Evolutionary conservation across 1,140 invertebrate species (phyloP).

Genomic region (Cydia splendana): DNA sequence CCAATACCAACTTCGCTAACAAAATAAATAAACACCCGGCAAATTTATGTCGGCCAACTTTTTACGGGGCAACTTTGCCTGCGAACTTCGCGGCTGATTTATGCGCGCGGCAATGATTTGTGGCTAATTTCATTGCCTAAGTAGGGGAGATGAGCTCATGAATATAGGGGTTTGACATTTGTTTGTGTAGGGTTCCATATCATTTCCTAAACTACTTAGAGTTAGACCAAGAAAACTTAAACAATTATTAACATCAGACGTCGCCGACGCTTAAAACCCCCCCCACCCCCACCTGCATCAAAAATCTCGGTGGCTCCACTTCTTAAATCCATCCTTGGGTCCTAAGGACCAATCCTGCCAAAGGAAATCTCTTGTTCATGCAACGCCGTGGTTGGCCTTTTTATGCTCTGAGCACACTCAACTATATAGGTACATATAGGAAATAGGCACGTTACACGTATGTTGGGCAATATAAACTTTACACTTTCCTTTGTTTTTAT

Average conservation of each 20-base stretch:
- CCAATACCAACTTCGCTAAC: slow-evolving; percentile 10
- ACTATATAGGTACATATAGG: no score
- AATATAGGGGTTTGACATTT: not conserved
- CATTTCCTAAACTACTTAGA: not conserved
- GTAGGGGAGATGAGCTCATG: not conserved
- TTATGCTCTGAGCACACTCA: no score
- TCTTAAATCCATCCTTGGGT: no score
- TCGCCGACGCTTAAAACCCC: no score
- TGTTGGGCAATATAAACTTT: not conserved
- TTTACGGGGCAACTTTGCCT: not conserved
- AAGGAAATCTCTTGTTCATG: no score
- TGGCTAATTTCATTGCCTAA: slow-evolving; percentile 16
- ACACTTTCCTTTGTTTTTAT: not conserved
- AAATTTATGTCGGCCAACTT: slow-evolving; percentile 1
- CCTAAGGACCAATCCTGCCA: no score
- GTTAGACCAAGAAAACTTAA: no score
- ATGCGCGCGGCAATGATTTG: not conserved
- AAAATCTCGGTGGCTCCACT: no score
- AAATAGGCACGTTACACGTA: no score
- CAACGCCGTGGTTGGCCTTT: no score
- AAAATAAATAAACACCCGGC: slow-evolving; percentile 1
- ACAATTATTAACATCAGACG: no score
- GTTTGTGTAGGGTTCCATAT: not conserved
- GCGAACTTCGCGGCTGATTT: not conserved
- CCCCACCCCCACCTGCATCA: no score